Evolutionary conservation across 1,140 invertebrate genomes (phyloP).

Genomic region (Sitophilus oryzae): DNA sequence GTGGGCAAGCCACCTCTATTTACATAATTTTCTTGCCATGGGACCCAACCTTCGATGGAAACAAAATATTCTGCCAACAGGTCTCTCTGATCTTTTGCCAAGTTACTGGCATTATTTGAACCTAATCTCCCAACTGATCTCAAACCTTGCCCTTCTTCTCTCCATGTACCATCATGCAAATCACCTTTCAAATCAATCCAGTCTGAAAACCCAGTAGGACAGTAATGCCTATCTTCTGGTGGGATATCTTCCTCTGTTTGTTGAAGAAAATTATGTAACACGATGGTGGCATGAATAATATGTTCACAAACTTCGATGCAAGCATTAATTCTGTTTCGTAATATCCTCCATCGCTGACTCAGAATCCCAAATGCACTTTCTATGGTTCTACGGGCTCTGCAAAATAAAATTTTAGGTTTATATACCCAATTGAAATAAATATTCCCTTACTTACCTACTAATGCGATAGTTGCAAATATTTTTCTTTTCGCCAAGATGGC

Average conservation of each 20-base stretch:
- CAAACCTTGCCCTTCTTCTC: not conserved
- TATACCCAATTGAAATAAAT: no score
- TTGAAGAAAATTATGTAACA: conserved; percentile 10
- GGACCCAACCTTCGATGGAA: not conserved
- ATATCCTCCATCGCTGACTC: conserved; percentile 1
- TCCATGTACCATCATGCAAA: not conserved
- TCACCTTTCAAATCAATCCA: not conserved
- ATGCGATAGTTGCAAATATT: no score
- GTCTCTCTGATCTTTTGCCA: not conserved
- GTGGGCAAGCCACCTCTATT: not conserved
- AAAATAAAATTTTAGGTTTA: no score
- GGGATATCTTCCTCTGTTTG: not conserved
- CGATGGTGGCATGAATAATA: conserved; percentile 7
- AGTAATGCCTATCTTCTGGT: not conserved
- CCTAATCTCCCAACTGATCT: not conserved
- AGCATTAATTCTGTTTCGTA: conserved; percentile 1
- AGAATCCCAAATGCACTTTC: conserved; percentile 5
- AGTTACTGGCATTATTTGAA: not conserved
- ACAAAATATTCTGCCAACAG: conserved; percentile 6
- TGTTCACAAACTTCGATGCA: conserved; percentile 2
- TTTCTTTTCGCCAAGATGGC: no score
- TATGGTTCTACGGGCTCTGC: no score
- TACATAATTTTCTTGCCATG: conserved; percentile 5
- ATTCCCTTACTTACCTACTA: no score
- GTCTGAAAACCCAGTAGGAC: conserved; percentile 7